Evolutionary conservation across 1,140 invertebrate species (phyloP), one percentile per base, ranked within the genome.

Genomic region (Capitella teleta): DNA sequence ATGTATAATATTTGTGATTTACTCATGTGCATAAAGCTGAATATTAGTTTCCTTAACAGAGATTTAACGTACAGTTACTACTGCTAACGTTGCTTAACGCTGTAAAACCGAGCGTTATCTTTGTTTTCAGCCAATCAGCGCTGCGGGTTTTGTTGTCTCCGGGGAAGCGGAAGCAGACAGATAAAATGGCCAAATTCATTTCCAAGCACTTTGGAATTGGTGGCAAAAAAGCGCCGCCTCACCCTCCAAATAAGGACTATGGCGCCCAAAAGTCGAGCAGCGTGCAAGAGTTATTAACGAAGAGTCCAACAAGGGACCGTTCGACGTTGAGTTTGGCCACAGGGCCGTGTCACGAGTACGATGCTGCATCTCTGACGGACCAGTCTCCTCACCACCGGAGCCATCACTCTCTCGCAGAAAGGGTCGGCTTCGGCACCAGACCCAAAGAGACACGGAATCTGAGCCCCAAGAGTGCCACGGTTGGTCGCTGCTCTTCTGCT

Each of bases 221-320:
- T 21, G 43, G 26, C 28, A 52, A 52, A 30, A 52, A 52, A n/a
- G 38, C 26, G 18, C 28, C 50, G 10, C 24, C 47, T 26, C 47
- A 49, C 21, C 47, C 47, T 23, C 30, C 47, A 19, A 36, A 30
- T 23, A 6, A 14, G 5, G 47, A 49, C 30, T 49, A 49, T 23
- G 23, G 36, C n/a, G 42, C 51, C n/a, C 51, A 52, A 40, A 52
- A 52, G 38, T 52, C 51, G 12, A 52, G 36, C 51, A 52, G 51
- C 44, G 44, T 52, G 19, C 43, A 52, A 28, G 51, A 52, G 16
- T 46, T 52, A 34, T 24, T 45, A 19, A 41, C 49, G 34, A 51
- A 45, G 23, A 47, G 51, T 40, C 45, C 51, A 14, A 38, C 41
- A 40, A 26, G 45, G 23, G 47, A 52, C 28, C 51, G 42, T 28